These are phyloP conservation scores for Varanus komodoensis DNA, from an alignment of 2,113 vertebrate species.

Conservation along the genomic window DNA sequence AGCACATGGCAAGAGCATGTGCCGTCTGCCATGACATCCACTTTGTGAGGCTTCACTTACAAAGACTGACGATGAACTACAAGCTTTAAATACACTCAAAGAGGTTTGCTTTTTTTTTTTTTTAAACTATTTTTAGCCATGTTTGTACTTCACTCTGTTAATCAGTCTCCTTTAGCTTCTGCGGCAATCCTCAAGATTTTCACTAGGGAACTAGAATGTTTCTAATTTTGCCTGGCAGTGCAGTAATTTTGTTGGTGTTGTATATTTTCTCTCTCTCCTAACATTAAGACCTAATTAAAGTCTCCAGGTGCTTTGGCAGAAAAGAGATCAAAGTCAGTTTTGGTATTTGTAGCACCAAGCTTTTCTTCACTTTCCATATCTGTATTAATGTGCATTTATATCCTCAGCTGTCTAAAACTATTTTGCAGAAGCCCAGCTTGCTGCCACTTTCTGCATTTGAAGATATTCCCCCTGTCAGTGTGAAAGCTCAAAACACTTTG, in stretches of 20 bases:
- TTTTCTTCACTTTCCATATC: constrained; percentile 33
- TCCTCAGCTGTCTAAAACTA: constrained; percentile 41
- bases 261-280: not conserved
- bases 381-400: not conserved
- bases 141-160: constrained; percentile 48
- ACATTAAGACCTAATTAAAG: constrained; percentile 63
- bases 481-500: constrained; percentile 52
- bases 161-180: constrained; percentile 17
- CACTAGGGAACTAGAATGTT: constrained; percentile 47
- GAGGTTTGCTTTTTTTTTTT: constrained; percentile 12
- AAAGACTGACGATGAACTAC: constrained; percentile 29
- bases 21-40: not conserved
- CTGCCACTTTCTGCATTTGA: constrained; percentile 54
- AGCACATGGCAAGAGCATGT: not conserved
- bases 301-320: constrained; percentile 49
- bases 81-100: constrained; percentile 35
- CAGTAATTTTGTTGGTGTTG: constrained; percentile 20
- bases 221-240: constrained; percentile 56
- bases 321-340: constrained; percentile 62
- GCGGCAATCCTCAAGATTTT: constrained; percentile 61
- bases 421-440: constrained; percentile 55
- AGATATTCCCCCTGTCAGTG: constrained; percentile 33
- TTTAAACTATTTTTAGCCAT: not conserved
- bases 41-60: not conserved
- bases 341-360: constrained; percentile 55